phyloP scores from a whole-genome alignment of 2,888 invertebrate species.

The Sipha maydis region DNA sequence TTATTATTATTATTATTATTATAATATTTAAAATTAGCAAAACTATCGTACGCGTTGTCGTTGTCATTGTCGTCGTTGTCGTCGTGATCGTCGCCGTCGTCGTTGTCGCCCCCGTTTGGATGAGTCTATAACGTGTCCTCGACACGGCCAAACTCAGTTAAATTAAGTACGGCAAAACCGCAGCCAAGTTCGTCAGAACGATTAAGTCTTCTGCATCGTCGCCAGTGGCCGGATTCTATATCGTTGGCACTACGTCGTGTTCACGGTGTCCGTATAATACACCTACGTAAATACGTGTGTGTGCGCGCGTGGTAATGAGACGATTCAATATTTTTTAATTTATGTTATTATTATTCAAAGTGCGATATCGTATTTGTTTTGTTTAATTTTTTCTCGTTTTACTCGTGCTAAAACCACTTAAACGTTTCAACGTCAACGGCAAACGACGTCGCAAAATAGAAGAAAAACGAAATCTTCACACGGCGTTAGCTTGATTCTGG shows the following conservation, averaged over 20 bases:
- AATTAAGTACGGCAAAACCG: slow-evolving; percentile 43
- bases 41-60: slow-evolving; percentile 8
- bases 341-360: too few species aligned
- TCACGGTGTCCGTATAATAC: background rate
- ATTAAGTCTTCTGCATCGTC: slow-evolving; percentile 39
- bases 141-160: slow-evolving; percentile 20
- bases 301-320: background rate
- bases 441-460: background rate
- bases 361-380: too few species aligned
- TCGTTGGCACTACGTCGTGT: background rate
- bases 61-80: background rate
- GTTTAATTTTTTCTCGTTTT: too few species aligned
- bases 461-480: background rate
- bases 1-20: background rate
- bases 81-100: background rate
- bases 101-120: background rate
- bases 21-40: slow-evolving; percentile 25
- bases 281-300: background rate
- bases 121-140: slow-evolving; percentile 48
- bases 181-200: slow-evolving; percentile 39
- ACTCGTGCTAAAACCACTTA: too few species aligned
- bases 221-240: background rate
- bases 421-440: background rate
- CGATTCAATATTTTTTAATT: background rate
- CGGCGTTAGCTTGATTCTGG: background rate